phyloP scores from a whole-genome alignment of 2,888 invertebrate genomes.

The Alcis repandata region DNA sequence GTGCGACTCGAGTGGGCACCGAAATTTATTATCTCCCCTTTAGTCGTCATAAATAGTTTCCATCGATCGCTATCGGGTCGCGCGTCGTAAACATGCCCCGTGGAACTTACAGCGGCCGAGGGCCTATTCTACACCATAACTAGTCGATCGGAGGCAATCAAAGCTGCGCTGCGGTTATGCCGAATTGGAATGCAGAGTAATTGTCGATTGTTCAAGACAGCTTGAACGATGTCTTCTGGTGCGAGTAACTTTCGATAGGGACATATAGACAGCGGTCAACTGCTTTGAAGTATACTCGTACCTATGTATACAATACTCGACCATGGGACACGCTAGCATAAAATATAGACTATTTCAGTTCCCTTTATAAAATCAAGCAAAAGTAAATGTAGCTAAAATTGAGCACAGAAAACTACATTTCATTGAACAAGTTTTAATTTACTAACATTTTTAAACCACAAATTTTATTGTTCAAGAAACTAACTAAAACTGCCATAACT shows the following conservation, averaged over 20 bases:
- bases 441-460: too few relatives aligned
- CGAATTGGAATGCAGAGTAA: background rate
- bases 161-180: background rate
- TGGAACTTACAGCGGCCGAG: slow-evolving; percentile 35
- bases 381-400: too few relatives aligned
- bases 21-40: slow-evolving; percentile 50
- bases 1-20: slow-evolving; percentile 48
- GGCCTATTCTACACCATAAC: slow-evolving; percentile 25
- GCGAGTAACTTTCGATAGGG: background rate
- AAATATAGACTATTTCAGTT: too few relatives aligned
- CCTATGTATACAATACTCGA: too few relatives aligned
- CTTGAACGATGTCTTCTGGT: background rate
- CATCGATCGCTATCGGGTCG: slow-evolving; percentile 48
- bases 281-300: background rate
- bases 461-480: too few relatives aligned
- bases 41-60: slow-evolving; percentile 56
- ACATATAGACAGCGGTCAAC: background rate
- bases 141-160: slow-evolving; percentile 23
- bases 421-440: too few relatives aligned
- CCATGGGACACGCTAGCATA: too few relatives aligned
- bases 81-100: slow-evolving; percentile 49
- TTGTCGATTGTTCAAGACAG: background rate
- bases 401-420: too few relatives aligned
- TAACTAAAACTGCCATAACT: too few relatives aligned
- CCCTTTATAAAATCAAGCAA: too few relatives aligned